These are phyloP conservation scores for Sipunculus nudus DNA, from an alignment of 2,888 invertebrate genomes.

Conservation along the genomic window DNA sequence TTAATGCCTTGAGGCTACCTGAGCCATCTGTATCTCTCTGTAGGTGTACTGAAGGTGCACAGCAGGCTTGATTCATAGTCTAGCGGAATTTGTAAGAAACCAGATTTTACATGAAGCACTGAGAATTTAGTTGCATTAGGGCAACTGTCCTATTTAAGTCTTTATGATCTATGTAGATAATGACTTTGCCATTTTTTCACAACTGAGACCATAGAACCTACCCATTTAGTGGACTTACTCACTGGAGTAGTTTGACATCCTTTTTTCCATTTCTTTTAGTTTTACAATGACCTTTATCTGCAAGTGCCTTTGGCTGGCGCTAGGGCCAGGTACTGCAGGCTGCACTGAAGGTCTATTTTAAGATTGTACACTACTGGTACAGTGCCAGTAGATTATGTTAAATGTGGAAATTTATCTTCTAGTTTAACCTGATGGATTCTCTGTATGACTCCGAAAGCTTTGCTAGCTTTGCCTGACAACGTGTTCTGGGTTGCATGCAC, in stretches of 20 bases:
- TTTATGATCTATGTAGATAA: slow-evolving; percentile 40
- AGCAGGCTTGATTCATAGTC: slow-evolving; percentile 36
- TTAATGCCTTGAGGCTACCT: slow-evolving; percentile 40
- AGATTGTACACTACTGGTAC: slow-evolving; percentile 7
- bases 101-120: slow-evolving; percentile 39
- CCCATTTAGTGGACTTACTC: slow-evolving; percentile 41
- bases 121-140: slow-evolving; percentile 41
- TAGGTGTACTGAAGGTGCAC: slow-evolving; percentile 44
- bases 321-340: slow-evolving; percentile 24
- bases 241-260: slow-evolving; percentile 34
- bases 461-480: too few relatives aligned
- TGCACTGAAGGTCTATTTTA: slow-evolving; percentile 19
- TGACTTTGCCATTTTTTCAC: slow-evolving; percentile 35
- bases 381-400: too few relatives aligned
- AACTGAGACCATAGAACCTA: slow-evolving; percentile 40
- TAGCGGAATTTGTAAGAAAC: slow-evolving; percentile 42
- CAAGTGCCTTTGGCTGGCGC: slow-evolving; percentile 25
- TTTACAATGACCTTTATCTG: slow-evolving; percentile 25
- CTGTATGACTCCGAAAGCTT: too few relatives aligned
- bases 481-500: too few relatives aligned
- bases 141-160: slow-evolving; percentile 39
- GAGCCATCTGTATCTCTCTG: slow-evolving; percentile 39
- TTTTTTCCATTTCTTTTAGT: slow-evolving; percentile 40
- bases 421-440: too few relatives aligned
- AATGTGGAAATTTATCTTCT: too few relatives aligned